These are phyloP conservation scores for Apotomis turbidana DNA, from an alignment of 2,888 invertebrate species.

Conservation along the genomic window DNA sequence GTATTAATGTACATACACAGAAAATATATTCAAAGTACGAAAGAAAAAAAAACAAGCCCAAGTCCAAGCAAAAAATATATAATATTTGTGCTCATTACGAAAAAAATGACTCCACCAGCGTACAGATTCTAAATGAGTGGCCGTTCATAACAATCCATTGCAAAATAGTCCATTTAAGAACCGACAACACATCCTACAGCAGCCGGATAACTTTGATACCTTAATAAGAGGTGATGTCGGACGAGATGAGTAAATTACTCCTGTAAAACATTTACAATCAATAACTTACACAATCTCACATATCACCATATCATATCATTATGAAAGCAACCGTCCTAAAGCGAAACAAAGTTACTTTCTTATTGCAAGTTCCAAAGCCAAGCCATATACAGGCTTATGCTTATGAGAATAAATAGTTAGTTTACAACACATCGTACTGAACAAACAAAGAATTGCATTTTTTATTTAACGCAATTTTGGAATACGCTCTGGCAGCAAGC, in stretches of 20 bases:
- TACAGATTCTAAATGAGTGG: too few species aligned
- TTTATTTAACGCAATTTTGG: conserved; percentile 61
- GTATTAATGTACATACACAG: too few species aligned
- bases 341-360: background rate
- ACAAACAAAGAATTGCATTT: conserved; percentile 64
- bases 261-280: conserved; percentile 53
- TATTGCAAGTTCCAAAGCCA: too few species aligned
- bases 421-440: conserved; percentile 48
- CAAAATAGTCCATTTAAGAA: background rate
- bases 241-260: conserved; percentile 68
- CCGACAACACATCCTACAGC: conserved; percentile 20
- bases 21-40: too few species aligned
- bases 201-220: conserved; percentile 60
- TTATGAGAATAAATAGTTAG: background rate
- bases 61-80: too few species aligned
- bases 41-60: too few species aligned
- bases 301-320: background rate
- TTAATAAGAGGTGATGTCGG: conserved; percentile 66
- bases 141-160: background rate
- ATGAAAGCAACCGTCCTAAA: background rate
- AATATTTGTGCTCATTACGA: too few species aligned
- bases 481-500: conserved; percentile 50
- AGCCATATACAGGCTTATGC: background rate
- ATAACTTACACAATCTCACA: background rate
- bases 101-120: too few species aligned